phyloP scores from a whole-genome alignment of 2,797 vertebrate species.

The Phaenicophaeus curvirostris region DNA sequence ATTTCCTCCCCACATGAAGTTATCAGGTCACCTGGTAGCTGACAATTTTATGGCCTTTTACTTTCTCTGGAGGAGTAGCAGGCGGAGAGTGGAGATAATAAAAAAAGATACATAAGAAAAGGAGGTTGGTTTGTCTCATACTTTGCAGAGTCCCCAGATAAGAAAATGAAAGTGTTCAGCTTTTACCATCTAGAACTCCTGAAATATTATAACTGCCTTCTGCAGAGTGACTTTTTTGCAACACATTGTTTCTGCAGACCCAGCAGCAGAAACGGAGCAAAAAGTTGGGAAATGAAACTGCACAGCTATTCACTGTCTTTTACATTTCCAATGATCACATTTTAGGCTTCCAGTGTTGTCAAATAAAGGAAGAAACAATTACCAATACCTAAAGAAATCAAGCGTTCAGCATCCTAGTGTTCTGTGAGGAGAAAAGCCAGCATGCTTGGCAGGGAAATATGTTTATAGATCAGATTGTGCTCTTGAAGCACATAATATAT shows the following conservation, averaged over 20 bases:
- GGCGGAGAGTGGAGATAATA: not conserved
- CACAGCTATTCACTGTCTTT: not conserved
- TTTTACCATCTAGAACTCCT: not conserved
- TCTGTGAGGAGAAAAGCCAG: not conserved
- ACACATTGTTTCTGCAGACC: not conserved
- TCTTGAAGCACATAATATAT: not conserved
- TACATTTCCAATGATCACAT: not conserved
- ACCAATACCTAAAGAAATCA: not conserved
- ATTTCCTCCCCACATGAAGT: not conserved
- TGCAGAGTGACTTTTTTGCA: not conserved
- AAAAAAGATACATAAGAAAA: not conserved
- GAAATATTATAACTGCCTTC: not conserved
- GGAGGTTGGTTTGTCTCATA: not conserved
- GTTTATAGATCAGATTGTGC: not conserved
- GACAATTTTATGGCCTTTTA: not conserved
- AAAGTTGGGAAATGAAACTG: not conserved
- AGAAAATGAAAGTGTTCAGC: not conserved
- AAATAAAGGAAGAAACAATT: not conserved
- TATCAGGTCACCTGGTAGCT: not conserved
- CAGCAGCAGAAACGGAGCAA: not conserved
- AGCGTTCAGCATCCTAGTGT: not conserved
- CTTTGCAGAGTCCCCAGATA: not conserved
- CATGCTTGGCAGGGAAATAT: not conserved
- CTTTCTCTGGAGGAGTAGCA: not conserved
- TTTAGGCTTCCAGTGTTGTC: not conserved